These are phyloP conservation scores for Spea bombifrons DNA, from an alignment of 2,113 vertebrate species.

Conservation along the genomic window DNA sequence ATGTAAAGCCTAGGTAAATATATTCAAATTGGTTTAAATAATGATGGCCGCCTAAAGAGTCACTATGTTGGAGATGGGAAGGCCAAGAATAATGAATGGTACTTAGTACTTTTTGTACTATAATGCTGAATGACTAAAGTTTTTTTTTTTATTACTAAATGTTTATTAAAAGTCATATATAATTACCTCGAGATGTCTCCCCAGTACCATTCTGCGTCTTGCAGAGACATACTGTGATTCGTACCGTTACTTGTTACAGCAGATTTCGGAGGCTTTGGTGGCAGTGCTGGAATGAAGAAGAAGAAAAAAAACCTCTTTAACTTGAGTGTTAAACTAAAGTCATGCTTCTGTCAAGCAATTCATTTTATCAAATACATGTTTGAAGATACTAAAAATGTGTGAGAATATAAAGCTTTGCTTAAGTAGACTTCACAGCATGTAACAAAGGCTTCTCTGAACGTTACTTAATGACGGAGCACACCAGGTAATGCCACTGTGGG, in stretches of 20 bases:
- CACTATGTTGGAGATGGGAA: too few relatives aligned
- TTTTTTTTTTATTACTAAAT: too few relatives aligned
- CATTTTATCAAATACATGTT: too few relatives aligned
- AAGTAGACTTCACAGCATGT: conserved; percentile 16
- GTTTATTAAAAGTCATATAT: too few relatives aligned
- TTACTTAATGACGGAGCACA: conserved; percentile 57
- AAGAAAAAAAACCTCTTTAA: conserved; percentile 3
- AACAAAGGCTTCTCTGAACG: conserved; percentile 53
- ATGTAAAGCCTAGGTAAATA: too few relatives aligned
- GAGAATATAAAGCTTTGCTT: too few relatives aligned
- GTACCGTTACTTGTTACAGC: conserved; percentile 90
- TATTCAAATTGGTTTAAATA: too few relatives aligned
- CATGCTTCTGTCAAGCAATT: neutral
- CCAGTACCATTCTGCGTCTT: conserved; percentile 99
- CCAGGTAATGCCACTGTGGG: conserved; percentile 54
- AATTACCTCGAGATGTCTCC: conserved; percentile 95
- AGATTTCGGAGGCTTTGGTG: conserved; percentile 89
- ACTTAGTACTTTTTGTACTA: too few relatives aligned
- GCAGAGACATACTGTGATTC: conserved; percentile 97
- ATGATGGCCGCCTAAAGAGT: too few relatives aligned
- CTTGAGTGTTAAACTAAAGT: conserved; percentile 10
- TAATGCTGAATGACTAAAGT: too few relatives aligned
- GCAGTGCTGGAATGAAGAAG: conserved; percentile 78
- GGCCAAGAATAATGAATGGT: too few relatives aligned
- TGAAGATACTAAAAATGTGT: too few relatives aligned